Percentiles rank a stretch among this genome's conserved stretches.
phyloP scores from a whole-genome alignment of 2,888 invertebrate genomes.

The Agonum fuliginosum region DNA sequence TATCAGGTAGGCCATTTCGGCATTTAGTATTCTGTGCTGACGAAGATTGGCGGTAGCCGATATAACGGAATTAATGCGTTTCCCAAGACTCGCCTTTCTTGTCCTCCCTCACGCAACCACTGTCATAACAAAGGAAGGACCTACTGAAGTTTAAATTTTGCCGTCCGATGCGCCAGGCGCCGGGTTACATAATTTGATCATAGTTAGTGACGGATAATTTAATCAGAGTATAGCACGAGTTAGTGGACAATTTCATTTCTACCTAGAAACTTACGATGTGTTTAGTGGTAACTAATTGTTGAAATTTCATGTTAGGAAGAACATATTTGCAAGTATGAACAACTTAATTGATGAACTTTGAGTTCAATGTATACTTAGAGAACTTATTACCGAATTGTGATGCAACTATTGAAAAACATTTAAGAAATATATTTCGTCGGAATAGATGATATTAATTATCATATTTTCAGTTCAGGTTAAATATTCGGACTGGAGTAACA shows the following conservation, averaged over 20 bases:
- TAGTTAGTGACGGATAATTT: conserved; percentile 29
- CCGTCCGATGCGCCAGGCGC: not conserved
- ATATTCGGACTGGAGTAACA: too few species aligned
- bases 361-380: not conserved
- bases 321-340: conserved; percentile 1
- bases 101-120: not conserved
- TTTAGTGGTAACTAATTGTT: conserved; percentile 18
- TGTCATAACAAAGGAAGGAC: conserved; percentile 3
- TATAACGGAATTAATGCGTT: not conserved
- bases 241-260: conserved; percentile 19
- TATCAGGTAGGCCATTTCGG: not conserved
- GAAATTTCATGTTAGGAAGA: conserved; percentile 3
- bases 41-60: not conserved
- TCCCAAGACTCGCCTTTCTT: not conserved
- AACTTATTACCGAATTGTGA: not conserved
- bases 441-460: too few species aligned
- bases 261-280: conserved; percentile 3
- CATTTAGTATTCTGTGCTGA: not conserved
- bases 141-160: conserved; percentile 10
- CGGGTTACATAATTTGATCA: conserved; percentile 33
- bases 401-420: not conserved
- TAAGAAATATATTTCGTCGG: too few species aligned
- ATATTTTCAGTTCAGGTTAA: too few species aligned
- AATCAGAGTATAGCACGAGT: conserved; percentile 26
- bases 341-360: not conserved